These are phyloP conservation scores for Epizoanthus stellaris DNA, from an alignment of 92 coral and sea anemone species.

Conservation along the genomic window DNA sequence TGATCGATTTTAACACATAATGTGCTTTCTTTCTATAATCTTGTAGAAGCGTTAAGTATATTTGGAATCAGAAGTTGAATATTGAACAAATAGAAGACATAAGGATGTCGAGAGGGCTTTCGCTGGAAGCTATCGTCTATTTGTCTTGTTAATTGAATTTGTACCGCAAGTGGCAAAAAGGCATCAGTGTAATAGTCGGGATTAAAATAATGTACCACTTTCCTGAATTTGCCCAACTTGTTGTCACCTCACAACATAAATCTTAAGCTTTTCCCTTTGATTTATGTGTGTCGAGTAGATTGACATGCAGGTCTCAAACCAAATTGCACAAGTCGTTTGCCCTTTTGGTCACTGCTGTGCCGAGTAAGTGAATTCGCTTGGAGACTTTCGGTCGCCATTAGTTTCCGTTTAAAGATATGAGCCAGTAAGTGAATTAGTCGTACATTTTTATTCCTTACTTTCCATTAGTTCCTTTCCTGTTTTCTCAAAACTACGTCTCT, in stretches of 20 bases:
- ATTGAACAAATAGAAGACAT: conserved; percentile 17
- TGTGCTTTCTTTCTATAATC: background rate
- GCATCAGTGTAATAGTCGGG: conserved; percentile 23
- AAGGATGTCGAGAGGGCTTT: conserved; percentile 33
- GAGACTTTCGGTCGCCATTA: conserved; percentile 68
- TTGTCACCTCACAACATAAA: conserved; percentile 32
- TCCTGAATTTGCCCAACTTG: conserved; percentile 44
- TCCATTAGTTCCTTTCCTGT: background rate
- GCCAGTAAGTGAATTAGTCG: conserved; percentile 35
- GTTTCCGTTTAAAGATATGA: conserved; percentile 57
- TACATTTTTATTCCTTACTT: background rate
- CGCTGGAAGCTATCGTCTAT: conserved; percentile 15
- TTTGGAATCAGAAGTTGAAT: background rate
- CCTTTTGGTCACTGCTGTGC: conserved; percentile 9
- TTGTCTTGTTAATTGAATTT: conserved; percentile 46
- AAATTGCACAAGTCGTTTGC: background rate
- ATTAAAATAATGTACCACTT: conserved; percentile 38
- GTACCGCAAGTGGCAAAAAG: conserved; percentile 41
- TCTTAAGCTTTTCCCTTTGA: conserved; percentile 10
- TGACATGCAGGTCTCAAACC: background rate
- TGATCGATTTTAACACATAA: background rate
- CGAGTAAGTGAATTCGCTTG: conserved; percentile 35
- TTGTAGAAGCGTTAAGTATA: background rate
- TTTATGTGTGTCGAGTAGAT: background rate
- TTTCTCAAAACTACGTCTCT: background rate